phyloP scores from a whole-genome alignment of 2,113 vertebrate species.

The Hypocryptadius cinnamomeus region DNA sequence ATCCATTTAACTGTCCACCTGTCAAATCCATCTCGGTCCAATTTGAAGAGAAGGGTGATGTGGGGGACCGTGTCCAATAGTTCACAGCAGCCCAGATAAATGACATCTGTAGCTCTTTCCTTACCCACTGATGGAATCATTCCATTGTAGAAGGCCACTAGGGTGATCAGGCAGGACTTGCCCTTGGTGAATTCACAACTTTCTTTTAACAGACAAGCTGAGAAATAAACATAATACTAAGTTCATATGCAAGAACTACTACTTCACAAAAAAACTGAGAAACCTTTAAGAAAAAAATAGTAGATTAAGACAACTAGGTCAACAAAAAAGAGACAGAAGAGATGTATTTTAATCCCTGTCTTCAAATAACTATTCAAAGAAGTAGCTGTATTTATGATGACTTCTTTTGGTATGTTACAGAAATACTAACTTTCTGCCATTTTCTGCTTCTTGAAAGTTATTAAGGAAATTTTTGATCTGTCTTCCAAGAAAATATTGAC shows the following conservation, averaged over 20 bases:
- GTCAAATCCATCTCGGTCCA: not conserved
- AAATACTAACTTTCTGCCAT: not conserved
- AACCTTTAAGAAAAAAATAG: not conserved
- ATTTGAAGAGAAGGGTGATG: not conserved
- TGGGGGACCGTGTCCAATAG: fast-evolving
- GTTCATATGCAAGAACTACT: not conserved
- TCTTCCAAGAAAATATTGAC: not conserved
- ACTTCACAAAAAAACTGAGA: not conserved
- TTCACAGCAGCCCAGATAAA: not conserved
- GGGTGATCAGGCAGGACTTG: not conserved
- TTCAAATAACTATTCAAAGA: not conserved
- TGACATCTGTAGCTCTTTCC: not conserved
- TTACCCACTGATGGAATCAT: not conserved
- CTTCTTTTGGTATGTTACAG: not conserved
- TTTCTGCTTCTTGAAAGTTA: not conserved
- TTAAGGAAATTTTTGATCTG: not conserved
- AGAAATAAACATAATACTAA: not conserved
- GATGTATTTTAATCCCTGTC: not conserved
- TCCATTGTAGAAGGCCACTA: no score
- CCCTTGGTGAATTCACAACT: not conserved
- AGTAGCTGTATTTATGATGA: not conserved
- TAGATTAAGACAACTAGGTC: not conserved
- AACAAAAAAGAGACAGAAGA: not conserved
- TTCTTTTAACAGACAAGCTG: not conserved
- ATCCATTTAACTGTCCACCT: no score